phyloP scores from a whole-genome alignment of 2,888 invertebrate species.

The Amiota mariae region DNA sequence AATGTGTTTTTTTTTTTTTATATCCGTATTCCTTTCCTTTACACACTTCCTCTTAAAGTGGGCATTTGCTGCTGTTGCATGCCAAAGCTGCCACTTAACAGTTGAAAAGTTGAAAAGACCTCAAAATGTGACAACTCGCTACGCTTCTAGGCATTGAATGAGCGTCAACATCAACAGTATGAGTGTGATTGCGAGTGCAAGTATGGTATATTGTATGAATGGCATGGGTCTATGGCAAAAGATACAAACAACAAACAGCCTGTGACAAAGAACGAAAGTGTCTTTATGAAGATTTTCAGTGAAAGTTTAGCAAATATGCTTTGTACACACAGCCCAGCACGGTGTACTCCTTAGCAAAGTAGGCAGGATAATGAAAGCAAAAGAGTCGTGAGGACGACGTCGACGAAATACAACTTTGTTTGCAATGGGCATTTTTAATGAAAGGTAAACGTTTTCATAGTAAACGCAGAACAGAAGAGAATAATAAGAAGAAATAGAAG shows the following conservation, averaged over 20 bases:
- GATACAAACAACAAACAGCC: not conserved
- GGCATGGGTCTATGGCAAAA: not conserved
- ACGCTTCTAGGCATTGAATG: not conserved
- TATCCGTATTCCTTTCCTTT: not conserved
- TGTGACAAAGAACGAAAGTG: too few relatives aligned
- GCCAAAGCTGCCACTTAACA: slow-evolving; percentile 2
- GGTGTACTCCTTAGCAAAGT: slow-evolving; percentile 36
- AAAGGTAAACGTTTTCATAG: slow-evolving; percentile 49
- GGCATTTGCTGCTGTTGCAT: slow-evolving; percentile 4
- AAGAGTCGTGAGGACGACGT: not conserved
- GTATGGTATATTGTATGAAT: not conserved
- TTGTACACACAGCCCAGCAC: slow-evolving; percentile 55
- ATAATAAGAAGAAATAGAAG: slow-evolving; percentile 1
- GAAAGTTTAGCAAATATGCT: too few relatives aligned
- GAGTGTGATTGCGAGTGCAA: not conserved
- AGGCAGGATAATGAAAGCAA: slow-evolving; percentile 39
- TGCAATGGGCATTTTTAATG: slow-evolving; percentile 63
- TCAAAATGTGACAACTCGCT: not conserved
- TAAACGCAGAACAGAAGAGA: slow-evolving; percentile 2
- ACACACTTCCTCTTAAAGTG: slow-evolving; percentile 34
- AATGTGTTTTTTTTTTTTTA: too few relatives aligned
- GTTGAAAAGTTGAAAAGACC: not conserved
- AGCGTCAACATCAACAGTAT: not conserved
- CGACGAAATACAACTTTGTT: slow-evolving; percentile 51
- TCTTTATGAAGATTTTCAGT: too few relatives aligned